Conservation (phyloP, 2,888 invertebrate genomes). For the Netelia virgata region DNA sequence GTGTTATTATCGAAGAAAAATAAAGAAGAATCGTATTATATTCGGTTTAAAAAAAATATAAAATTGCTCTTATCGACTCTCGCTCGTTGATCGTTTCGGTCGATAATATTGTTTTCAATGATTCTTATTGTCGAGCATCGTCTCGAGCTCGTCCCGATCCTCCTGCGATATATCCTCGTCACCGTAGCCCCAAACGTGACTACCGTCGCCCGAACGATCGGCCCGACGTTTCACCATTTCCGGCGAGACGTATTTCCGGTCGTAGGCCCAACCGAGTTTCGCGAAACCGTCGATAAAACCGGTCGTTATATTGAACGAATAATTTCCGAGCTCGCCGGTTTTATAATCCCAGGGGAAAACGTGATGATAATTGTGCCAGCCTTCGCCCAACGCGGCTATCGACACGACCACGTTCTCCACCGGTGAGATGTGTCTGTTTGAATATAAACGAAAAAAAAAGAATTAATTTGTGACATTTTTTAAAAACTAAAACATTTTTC, state of each 20-base stretch:
- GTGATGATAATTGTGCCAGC: constrained; percentile 94
- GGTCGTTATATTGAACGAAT: constrained; percentile 91
- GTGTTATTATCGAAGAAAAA: background rate
- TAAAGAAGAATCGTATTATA: no score
- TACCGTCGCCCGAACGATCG: constrained; percentile 88
- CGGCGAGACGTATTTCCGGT: constrained; percentile 88
- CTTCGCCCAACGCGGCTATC: constrained; percentile 92
- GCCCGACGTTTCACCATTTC: constrained; percentile 87
- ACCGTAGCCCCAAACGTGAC: constrained; percentile 88
- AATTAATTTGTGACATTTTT: no score
- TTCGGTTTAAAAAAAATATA: background rate
- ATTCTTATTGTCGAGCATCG: constrained; percentile 85
- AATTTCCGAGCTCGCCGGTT: constrained; percentile 88
- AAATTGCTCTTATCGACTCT: constrained; percentile 2
- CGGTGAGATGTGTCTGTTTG: constrained; percentile 89
- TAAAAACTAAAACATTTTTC: background rate
- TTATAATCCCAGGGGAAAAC: constrained; percentile 89
- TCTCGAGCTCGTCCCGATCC: constrained; percentile 86
- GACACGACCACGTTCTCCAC: constrained; percentile 91
- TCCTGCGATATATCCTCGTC: constrained; percentile 87
- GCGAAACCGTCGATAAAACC: constrained; percentile 93
- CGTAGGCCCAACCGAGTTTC: constrained; percentile 93
- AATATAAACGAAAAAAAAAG: constrained; percentile 31
- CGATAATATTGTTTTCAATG: constrained; percentile 36
- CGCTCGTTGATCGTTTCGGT: background rate